Evolutionary conservation across 2,888 invertebrate species (phyloP).

Genomic region (Stenodera caucasica): DNA sequence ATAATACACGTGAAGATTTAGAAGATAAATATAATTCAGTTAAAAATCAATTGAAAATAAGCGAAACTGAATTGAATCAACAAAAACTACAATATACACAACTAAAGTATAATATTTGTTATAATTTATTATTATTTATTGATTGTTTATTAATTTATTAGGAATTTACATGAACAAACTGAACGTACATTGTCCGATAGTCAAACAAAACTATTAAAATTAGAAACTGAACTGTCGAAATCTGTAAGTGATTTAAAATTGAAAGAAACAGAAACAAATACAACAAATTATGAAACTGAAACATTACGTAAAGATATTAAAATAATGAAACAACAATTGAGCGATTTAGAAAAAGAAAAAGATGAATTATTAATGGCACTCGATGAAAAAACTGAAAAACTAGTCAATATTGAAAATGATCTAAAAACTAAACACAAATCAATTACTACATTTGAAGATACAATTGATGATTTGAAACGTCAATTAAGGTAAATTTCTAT

Average conservation of each 20-base stretch:
- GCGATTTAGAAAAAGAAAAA: conserved; percentile 71
- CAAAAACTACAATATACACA: conserved; percentile 61
- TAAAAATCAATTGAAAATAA: conserved; percentile 57
- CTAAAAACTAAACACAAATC: conserved; percentile 63
- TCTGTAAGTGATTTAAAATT: conserved; percentile 58
- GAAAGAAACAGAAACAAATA: conserved; percentile 33
- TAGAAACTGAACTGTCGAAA: conserved; percentile 66
- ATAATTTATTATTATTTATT: background rate
- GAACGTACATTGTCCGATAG: conserved; percentile 71
- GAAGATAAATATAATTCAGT: conserved; percentile 61
- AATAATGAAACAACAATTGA: conserved; percentile 64
- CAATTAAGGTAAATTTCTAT: conserved; percentile 57
- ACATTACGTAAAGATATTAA: conserved; percentile 66
- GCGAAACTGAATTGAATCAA: conserved; percentile 60
- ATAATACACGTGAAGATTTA: conserved; percentile 52
- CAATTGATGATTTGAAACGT: conserved; percentile 61
- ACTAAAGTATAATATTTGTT: conserved; percentile 57
- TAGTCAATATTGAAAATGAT: conserved; percentile 67
- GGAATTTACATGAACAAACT: conserved; percentile 75
- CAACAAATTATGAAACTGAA: conserved; percentile 63
- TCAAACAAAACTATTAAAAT: conserved; percentile 66
- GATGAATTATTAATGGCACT: conserved; percentile 68
- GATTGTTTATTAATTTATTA: conserved; percentile 44
- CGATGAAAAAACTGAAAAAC: conserved; percentile 73
- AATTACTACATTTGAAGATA: conserved; percentile 60